A percentile compares a stretch with the other conserved stretches of the same genome.
Evolutionary conservation across 1,140 invertebrate species (phyloP).

Genomic region (Diachasmimorpha longicaudata): DNA sequence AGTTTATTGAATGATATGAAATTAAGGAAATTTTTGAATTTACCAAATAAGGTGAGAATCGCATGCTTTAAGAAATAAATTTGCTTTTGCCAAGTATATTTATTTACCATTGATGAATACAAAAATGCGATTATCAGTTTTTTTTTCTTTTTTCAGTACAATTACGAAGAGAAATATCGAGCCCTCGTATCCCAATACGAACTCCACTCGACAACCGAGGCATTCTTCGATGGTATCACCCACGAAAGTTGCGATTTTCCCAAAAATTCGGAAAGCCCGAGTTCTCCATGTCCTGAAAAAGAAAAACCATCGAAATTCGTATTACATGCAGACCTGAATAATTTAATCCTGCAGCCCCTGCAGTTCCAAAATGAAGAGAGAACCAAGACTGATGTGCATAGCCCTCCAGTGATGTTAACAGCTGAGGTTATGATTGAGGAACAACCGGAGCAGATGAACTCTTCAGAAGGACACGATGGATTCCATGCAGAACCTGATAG

Average conservation of each 20-base stretch:
- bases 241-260: neutral
- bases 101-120: too few species aligned
- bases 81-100: too few species aligned
- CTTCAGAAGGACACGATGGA: neutral
- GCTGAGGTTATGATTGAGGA: too few species aligned
- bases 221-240: constrained; percentile 17
- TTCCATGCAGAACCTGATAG: neutral
- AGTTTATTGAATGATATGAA: constrained; percentile 46
- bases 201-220: constrained; percentile 29
- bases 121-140: neutral
- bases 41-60: constrained; percentile 37
- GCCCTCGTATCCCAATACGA: constrained; percentile 32
- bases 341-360: constrained; percentile 32
- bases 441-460: too few species aligned
- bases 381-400: neutral
- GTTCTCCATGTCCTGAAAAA: neutral
- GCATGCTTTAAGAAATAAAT: neutral
- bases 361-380: constrained; percentile 1
- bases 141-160: constrained; percentile 32
- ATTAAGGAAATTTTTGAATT: constrained; percentile 43
- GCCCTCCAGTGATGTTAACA: neutral
- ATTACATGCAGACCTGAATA: constrained; percentile 32
- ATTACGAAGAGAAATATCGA: constrained; percentile 39
- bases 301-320: constrained; percentile 13
- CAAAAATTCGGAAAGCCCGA: neutral